Conservation (phyloP, 2,888 invertebrate genomes). For the Dorcus parallelipipedus region DNA sequence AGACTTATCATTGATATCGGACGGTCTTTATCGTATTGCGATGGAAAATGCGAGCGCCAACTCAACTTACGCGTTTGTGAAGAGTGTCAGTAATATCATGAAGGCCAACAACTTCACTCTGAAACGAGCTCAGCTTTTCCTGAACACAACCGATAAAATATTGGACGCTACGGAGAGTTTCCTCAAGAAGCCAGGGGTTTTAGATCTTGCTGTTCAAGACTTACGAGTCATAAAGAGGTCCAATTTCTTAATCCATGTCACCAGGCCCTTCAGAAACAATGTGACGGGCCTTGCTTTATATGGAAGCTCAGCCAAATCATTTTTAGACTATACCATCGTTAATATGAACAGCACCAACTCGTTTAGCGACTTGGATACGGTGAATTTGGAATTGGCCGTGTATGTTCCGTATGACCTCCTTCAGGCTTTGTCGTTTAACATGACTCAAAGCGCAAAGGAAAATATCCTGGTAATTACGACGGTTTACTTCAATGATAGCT, state of each 20-base stretch:
- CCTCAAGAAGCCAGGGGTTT: background rate
- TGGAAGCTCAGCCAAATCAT: constrained; percentile 28
- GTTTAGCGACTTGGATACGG: constrained; percentile 37
- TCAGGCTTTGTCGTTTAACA: constrained; percentile 22
- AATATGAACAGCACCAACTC: constrained; percentile 51
- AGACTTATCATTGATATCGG: constrained; percentile 38
- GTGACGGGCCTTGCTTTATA: constrained; percentile 54
- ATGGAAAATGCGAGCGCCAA: background rate
- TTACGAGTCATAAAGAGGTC: constrained; percentile 47
- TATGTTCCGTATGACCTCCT: constrained; percentile 37
- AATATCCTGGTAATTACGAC: constrained; percentile 34
- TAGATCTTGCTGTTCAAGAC: constrained; percentile 9
- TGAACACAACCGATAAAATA: constrained; percentile 13
- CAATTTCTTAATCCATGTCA: constrained; percentile 53
- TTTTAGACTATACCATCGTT: constrained; percentile 47
- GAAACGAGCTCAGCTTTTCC: constrained; percentile 1
- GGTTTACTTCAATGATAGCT: constrained; percentile 37
- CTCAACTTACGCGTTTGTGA: background rate
- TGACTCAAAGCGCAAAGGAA: constrained; percentile 13
- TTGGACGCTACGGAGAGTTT: constrained; percentile 11
- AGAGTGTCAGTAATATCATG: constrained; percentile 7
- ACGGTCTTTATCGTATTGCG: constrained; percentile 28
- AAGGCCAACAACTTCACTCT: constrained; percentile 2
- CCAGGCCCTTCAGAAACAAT: constrained; percentile 52
- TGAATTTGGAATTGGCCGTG: constrained; percentile 35